phyloP scores from a whole-genome alignment of 1,140 invertebrate species.

The Micrasema longulum region DNA sequence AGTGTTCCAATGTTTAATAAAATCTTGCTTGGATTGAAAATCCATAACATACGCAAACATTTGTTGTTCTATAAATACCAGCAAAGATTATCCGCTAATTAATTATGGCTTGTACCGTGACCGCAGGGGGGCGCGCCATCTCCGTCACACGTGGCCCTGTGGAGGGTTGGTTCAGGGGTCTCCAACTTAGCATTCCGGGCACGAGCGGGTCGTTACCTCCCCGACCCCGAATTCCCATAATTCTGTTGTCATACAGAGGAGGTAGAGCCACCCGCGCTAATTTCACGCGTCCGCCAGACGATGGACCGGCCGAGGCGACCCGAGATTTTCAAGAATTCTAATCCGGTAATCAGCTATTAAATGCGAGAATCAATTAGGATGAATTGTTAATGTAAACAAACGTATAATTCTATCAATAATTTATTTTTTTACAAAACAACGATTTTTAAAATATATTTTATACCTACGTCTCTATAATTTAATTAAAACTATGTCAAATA shows the following conservation, averaged over 20 bases:
- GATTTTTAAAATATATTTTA: no score
- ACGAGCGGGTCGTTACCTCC: conserved; percentile 31
- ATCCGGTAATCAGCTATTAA: conserved; percentile 5
- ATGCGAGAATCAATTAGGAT: neutral
- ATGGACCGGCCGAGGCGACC: conserved; percentile 5
- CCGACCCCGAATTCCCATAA: conserved; percentile 27
- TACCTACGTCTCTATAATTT: no score
- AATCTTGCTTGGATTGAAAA: neutral
- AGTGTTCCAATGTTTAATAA: no score
- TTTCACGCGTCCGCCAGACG: conserved; percentile 9
- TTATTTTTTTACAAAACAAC: no score
- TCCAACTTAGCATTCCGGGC: conserved; percentile 27
- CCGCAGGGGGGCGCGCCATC: conserved; percentile 11
- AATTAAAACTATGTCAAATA: no score
- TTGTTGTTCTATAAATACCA: conserved; percentile 22
- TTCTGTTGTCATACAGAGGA: conserved; percentile 32
- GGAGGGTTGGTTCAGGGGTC: conserved; percentile 18
- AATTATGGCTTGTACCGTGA: conserved; percentile 20
- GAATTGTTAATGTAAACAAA: no score
- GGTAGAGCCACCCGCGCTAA: conserved; percentile 3
- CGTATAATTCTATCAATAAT: no score
- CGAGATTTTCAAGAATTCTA: neutral
- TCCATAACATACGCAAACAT: conserved; percentile 2
- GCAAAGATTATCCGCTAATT: conserved; percentile 29
- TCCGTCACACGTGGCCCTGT: neutral